Evolutionary conservation across 2,113 vertebrate species (phyloP).

Genomic region (Lipophrys pholis): DNA sequence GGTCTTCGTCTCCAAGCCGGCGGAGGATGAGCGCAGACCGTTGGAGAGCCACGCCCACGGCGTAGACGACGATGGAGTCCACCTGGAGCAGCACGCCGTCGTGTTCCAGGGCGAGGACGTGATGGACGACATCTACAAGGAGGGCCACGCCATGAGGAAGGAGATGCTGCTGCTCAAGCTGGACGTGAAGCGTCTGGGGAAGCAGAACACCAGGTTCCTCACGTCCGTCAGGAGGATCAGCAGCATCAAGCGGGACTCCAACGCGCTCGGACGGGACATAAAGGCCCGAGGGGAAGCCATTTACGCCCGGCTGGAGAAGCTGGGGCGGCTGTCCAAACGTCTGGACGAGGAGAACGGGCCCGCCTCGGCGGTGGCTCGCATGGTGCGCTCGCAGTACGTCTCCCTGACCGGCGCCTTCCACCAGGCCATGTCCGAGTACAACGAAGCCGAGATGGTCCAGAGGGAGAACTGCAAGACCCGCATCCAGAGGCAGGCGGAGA

Average conservation of each 20-base stretch:
- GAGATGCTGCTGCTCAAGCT: constrained; percentile 86
- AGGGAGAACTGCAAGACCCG: constrained; percentile 95
- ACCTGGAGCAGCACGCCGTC: constrained; percentile 70
- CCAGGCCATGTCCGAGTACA: constrained; percentile 90
- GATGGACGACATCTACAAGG: constrained; percentile 86
- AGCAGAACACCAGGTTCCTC: constrained; percentile 94
- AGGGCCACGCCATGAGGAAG: constrained; percentile 87
- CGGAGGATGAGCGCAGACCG: background rate
- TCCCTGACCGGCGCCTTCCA: constrained; percentile 89
- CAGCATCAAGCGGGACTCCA: constrained; percentile 97
- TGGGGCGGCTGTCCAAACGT: constrained; percentile 83
- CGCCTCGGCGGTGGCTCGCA: constrained; percentile 87
- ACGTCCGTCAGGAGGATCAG: constrained; percentile 95
- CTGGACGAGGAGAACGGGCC: constrained; percentile 83
- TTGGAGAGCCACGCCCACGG: too few relatives aligned
- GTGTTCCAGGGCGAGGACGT: constrained; percentile 89
- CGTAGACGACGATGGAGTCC: constrained; percentile 37
- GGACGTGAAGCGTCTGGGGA: constrained; percentile 90
- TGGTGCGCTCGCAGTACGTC: constrained; percentile 86
- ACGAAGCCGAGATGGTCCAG: constrained; percentile 91
- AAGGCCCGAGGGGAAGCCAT: constrained; percentile 89
- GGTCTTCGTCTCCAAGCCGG: constrained; percentile 49
- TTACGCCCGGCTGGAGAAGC: constrained; percentile 86
- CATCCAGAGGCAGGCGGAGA: constrained; percentile 96
- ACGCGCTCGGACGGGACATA: constrained; percentile 91